Evolutionary conservation across 2,113 vertebrate genomes (phyloP).

Genomic region (Alaudala cheleensis): DNA sequence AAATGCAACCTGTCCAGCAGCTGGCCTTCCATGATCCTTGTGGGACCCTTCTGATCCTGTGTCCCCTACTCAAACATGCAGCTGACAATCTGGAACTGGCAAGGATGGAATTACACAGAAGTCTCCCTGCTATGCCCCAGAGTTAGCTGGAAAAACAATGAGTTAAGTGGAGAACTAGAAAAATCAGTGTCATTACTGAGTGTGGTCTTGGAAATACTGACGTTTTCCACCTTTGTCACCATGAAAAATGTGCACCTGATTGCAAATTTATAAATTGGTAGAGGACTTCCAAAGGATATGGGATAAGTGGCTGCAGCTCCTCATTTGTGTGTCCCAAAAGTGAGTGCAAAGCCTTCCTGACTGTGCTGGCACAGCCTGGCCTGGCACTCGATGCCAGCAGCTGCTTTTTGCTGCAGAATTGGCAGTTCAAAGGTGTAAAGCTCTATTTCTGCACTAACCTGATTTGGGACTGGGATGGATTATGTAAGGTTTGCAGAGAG

Average conservation of each 20-base stretch:
- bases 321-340: neutral
- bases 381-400: accelerated
- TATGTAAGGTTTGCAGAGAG: neutral
- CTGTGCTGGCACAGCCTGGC: neutral
- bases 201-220: neutral
- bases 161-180: neutral
- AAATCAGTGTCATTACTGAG: neutral
- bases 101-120: neutral
- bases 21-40: neutral
- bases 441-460: neutral
- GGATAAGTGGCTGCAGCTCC: neutral
- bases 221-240: neutral
- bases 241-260: neutral
- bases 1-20: neutral
- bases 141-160: neutral
- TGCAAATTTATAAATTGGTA: neutral
- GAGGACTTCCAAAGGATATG: neutral
- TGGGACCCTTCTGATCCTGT: neutral
- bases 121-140: neutral
- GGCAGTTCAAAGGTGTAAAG: constrained; percentile 12
- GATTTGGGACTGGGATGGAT: neutral
- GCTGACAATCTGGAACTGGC: neutral
- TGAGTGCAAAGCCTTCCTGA: neutral
- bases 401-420: neutral
- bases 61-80: accelerated